Base-by-base conservation (phyloP, 2,888 invertebrate genomes). In the Kryphioiulus occultus region DNA sequence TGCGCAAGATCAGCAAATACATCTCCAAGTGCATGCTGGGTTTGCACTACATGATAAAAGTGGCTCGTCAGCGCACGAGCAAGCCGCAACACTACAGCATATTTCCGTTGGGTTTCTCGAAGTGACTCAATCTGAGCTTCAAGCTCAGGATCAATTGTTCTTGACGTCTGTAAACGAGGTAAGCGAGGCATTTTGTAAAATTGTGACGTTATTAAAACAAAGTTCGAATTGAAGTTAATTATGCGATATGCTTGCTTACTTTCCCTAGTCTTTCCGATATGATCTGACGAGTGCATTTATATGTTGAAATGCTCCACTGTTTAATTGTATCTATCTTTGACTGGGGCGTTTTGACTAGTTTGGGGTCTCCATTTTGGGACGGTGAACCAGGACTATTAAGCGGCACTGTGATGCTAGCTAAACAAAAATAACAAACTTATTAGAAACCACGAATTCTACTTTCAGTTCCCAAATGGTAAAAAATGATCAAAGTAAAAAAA, bases 251-350 rank as follows among this genome's bases (percentile, higher is more conserved):
- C 19, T 17, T 26, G 39, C 22, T 53, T 42, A 91, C 91, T 90
- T 98, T 99, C 26, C 99, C 99, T 88, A 99, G 94, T 92, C 97
- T 98, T 92, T 99, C 99, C 90, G 98, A 96, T 92, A 99, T 95
- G 89, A 98, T 94, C 92, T 99, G 99, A 91, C 97, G 96, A 9
- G 99, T 99, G 92, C 99, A 99, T 92, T 99, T 99, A 92, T 98
- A 99, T 0, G 99, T 99, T 89, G 98, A 98, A 91, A 99, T 96
- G 89, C 98, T 97, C 99, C 99, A 99, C 92, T 96, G 97, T 92
- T 96, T 97, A 89, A 99, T 93, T 88, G 96, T 95, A 92, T 99
- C 99, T 91, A 99, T 95, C 92, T 97, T 96, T 85, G 96, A 96
- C 90, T 44, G 89, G 32, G 86, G 86, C 42, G 87, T 85, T 85